A percentile compares a stretch with the other conserved stretches of the same genome.
Conservation (phyloP, 2,113 vertebrate genomes). For the Sminthopsis crassicaudata region DNA sequence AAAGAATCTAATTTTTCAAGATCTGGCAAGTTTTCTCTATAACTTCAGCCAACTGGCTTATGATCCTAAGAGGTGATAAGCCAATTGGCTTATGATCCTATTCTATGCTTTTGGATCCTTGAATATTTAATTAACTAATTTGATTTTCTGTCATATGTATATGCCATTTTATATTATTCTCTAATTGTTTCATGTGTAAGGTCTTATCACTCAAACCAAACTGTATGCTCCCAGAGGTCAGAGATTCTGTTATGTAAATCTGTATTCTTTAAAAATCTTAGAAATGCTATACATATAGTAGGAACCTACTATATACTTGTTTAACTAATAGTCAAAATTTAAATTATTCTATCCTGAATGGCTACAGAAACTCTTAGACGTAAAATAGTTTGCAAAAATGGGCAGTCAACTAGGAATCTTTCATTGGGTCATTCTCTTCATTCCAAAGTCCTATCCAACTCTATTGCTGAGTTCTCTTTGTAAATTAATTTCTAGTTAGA, state of each 20-base stretch:
- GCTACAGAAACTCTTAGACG: background rate
- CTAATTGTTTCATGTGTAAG: background rate
- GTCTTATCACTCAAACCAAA: background rate
- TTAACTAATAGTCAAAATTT: background rate
- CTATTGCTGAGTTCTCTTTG: background rate
- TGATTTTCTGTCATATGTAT: background rate
- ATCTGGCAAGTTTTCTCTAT: conserved; percentile 28
- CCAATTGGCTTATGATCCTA: background rate
- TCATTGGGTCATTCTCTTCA: too few species aligned
- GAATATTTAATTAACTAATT: background rate
- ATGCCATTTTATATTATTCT: background rate
- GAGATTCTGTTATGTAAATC: background rate
- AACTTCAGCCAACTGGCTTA: background rate
- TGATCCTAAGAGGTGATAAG: background rate
- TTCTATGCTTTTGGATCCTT: background rate
- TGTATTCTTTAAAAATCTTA: background rate
- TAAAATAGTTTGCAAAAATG: background rate
- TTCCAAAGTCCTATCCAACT: background rate
- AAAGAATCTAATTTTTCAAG: conserved; percentile 34
- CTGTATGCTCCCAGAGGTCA: background rate
- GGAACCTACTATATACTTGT: background rate
- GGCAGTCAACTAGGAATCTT: too few species aligned
- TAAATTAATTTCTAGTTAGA: background rate
- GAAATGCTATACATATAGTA: background rate
- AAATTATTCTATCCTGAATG: background rate